Base-by-base conservation (phyloP, 2,113 vertebrate genomes). In the Saiga tatarica region DNA sequence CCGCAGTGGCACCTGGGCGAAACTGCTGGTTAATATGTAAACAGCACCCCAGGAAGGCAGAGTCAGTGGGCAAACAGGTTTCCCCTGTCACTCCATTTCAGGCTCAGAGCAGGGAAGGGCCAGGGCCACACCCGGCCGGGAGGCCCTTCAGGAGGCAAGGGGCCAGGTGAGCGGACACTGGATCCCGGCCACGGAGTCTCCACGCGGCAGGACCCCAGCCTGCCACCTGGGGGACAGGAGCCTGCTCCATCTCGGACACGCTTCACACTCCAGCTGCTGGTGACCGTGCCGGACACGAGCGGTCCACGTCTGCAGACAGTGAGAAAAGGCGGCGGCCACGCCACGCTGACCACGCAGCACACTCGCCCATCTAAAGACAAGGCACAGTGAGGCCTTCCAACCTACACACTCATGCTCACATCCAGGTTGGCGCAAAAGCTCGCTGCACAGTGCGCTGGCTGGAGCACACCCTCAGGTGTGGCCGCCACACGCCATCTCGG, bases 351-450 rank as follows among this genome's bases (percentile, higher is more conserved):
- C 50, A 28, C 10, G 12, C 33, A 86, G 45, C 62, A 84, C 36
- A 7, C 57, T 5, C 78, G 2, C 17, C 53, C 39, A 10, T 10
- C 23, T 62, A 39, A 47, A 83, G 28, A 4, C 2, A 2, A 83
- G 25, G 7, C 28, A 8, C 1, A 62, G 79, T 0, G 19, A 9
- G 45, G 36, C 28, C 50, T 60, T 39, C 36, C 52, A 17, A 25
- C 16, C 82, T 28, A 13, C 12, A 52, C 1, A 11, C 13, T 15
- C 33, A 30, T 0, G 23, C 1, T 42, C 28, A 17, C 0, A 0
- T 15, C 21, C 23, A 25, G 21, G 71, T 0, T 25, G 71, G 36
- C 42, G 71, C 71, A 26, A 21, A 23, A 42, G 71, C 39, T 2
- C 14, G n/a, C 36, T 14, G 6, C 0, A 1, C 21, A 12, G 67